phyloP scores from a whole-genome alignment of 2,888 invertebrate species.

The Hemistola chrysoprasaria region DNA sequence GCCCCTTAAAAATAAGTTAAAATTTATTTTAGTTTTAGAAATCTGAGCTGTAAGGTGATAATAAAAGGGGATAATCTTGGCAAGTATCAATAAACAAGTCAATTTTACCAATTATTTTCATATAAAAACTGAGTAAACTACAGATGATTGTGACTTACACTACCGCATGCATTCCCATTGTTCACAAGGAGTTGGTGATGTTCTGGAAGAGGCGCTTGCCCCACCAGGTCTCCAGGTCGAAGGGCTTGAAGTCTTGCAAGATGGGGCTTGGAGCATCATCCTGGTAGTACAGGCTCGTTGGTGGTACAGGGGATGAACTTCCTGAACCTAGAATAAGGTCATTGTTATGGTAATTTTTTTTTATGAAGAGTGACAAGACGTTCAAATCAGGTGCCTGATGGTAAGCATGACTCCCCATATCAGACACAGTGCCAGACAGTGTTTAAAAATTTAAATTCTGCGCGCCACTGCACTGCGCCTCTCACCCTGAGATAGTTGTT shows the following conservation, averaged over 20 bases:
- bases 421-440: no score
- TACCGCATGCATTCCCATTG: conserved; percentile 53
- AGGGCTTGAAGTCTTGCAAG: conserved; percentile 92
- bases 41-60: no score
- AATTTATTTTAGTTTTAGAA: no score
- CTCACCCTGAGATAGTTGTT: no score
- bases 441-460: no score
- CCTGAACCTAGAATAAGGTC: conserved; percentile 59
- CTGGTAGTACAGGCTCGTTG: conserved; percentile 85
- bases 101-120: not conserved
- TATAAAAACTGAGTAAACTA: conserved; percentile 71
- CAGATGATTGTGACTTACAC: conserved; percentile 78
- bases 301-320: conserved; percentile 68
- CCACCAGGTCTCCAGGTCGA: conserved; percentile 96
- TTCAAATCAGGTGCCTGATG: no score
- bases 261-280: conserved; percentile 87
- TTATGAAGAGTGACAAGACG: no score
- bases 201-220: conserved; percentile 92
- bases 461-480: no score
- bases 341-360: no score
- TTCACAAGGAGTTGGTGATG: conserved; percentile 89
- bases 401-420: no score
- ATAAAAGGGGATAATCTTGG: no score
- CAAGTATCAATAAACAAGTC: conserved; percentile 2
- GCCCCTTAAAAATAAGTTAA: no score